Evolutionary conservation across 2,797 vertebrate genomes (phyloP).

Genomic region (Sebastes itinus): DNA sequence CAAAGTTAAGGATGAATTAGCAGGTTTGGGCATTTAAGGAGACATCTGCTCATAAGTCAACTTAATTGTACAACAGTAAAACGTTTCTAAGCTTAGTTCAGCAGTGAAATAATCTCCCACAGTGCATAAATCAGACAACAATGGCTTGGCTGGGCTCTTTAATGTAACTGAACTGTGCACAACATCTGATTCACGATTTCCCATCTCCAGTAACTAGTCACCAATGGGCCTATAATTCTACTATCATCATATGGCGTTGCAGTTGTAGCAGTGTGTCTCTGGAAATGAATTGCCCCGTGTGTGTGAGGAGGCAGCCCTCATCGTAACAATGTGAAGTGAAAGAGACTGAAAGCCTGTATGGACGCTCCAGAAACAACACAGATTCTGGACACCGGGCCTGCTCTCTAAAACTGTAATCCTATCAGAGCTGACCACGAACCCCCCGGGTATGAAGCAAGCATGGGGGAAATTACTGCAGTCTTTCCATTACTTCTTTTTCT

Average conservation of each 20-base stretch:
- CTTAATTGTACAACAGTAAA: slow-evolving; percentile 6
- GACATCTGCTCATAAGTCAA: slow-evolving; percentile 6
- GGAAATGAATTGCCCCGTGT: neutral
- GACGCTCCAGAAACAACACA: slow-evolving; percentile 49
- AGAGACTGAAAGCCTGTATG: slow-evolving; percentile 17
- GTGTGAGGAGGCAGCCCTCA: slow-evolving; percentile 4
- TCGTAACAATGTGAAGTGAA: slow-evolving; percentile 20
- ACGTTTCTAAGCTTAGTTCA: neutral
- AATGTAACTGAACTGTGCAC: neutral
- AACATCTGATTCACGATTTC: slow-evolving; percentile 29
- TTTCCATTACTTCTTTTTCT: slow-evolving; percentile 37
- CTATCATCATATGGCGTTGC: neutral
- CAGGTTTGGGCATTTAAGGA: neutral
- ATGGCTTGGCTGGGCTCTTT: neutral
- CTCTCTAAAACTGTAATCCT: slow-evolving; percentile 21
- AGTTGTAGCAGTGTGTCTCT: slow-evolving; percentile 3
- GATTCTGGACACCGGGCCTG: slow-evolving; percentile 8
- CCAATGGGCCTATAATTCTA: slow-evolving; percentile 5
- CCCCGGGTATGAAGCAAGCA: slow-evolving; percentile 5
- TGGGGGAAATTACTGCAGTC: slow-evolving; percentile 12
- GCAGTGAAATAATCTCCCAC: slow-evolving; percentile 22
- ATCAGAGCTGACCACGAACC: slow-evolving; percentile 22
- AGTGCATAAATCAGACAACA: slow-evolving; percentile 21
- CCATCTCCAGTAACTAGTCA: neutral
- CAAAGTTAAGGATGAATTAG: neutral